Conservation (phyloP, 2,888 invertebrate species). For the Syritta pipiens region DNA sequence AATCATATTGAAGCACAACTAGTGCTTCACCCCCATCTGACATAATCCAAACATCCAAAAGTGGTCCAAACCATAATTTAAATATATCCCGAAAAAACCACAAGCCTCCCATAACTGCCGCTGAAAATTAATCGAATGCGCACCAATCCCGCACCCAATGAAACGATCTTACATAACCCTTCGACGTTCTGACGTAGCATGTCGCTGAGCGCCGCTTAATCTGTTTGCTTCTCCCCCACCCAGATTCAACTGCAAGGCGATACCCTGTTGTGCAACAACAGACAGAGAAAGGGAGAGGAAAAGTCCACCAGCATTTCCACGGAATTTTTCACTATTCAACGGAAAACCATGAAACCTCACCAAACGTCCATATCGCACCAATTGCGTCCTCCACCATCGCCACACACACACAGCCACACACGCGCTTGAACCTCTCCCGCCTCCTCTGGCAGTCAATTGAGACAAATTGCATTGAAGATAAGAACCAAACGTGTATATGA, state of each 20-base stretch:
- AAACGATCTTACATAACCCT: background rate
- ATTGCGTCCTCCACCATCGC: slow-evolving; percentile 20
- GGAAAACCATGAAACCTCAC: slow-evolving; percentile 45
- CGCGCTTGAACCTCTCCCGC: background rate
- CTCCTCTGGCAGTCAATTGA: slow-evolving; percentile 52
- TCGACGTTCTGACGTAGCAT: background rate
- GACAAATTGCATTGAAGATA: slow-evolving; percentile 62
- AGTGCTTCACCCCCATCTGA: too few species aligned
- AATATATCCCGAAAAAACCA: too few species aligned
- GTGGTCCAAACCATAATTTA: too few species aligned
- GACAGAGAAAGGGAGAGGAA: background rate
- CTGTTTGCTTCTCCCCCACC: too few species aligned
- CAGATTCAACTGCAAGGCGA: slow-evolving; percentile 18
- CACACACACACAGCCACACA: background rate
- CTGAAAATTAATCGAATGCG: too few species aligned
- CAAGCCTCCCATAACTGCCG: too few species aligned
- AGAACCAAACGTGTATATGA: slow-evolving; percentile 56
- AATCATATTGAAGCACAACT: too few species aligned
- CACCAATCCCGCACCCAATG: too few species aligned
- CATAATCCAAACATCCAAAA: too few species aligned
- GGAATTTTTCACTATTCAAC: slow-evolving; percentile 41
- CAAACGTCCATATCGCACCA: slow-evolving; percentile 50
- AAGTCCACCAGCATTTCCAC: slow-evolving; percentile 22
- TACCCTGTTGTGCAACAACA: slow-evolving; percentile 10
- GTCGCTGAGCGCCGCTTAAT: background rate